Evolutionary conservation across 2,797 vertebrate genomes (phyloP), one percentile per base, ranked within the genome.

Genomic region (Chaenodraco wilsoni): DNA sequence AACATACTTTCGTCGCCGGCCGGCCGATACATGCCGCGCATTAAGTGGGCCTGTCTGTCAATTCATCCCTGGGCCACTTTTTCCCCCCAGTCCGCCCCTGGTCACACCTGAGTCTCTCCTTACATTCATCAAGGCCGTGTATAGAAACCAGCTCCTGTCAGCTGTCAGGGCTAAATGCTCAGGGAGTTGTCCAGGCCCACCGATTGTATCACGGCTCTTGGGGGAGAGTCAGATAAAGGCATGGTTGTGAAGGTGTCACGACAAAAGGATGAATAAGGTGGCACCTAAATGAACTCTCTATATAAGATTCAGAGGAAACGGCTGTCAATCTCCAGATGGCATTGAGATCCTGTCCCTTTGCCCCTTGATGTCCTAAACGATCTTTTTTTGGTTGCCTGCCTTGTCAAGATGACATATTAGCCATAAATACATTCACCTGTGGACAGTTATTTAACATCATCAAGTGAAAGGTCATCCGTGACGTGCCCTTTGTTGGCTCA

Each of bases 221-320:
- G 74, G 72, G 69, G 60, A 27, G 50, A 74, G 71, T 2, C 66
- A 27, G 72, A 86, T 82, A 82, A 80, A 87, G 69, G 82, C 66
- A 68, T 37, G 75, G 73, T 70, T 76, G 52, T 63, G 71, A 66
- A 71, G 55, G 74, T 62, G 65, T 75, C 74, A 61, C 79, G 80
- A 88, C 76, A 85, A 77, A 86, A 81, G 56, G 54, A 84, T 78
- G 76, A 84, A 80, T 83, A 69, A 79, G 66, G 49, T 16, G 56
- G 48, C 41, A 9, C 31, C 51, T 65, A 72, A 83, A 81, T 78
- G 67, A 88, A 60, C 76, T 48, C 45, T 68, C 55, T 54, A 54
- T 65, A 56, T 55, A 44, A 78, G 48, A 79, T 1, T 74, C 48
- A 57, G 66, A 65, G 51, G 55, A 62, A 88, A 55, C 19, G 56